Conservation (phyloP, 2,113 vertebrate species). For the Perca schrenkii region DNA sequence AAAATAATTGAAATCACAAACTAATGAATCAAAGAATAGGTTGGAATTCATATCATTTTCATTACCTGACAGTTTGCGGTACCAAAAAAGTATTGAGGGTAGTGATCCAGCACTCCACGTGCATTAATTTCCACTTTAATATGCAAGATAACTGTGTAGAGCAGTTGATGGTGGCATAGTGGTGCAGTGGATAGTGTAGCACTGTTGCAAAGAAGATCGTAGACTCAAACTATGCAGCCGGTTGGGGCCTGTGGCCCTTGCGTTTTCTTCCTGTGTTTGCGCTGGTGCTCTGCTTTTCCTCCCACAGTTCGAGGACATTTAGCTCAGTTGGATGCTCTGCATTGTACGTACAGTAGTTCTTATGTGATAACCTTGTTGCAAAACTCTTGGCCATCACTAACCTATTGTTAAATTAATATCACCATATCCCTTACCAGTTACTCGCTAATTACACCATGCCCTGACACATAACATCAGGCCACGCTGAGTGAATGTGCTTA, state of each 20-base stretch:
- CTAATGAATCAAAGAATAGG: no score
- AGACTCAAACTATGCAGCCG: not conserved
- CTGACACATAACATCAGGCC: slow-evolving; percentile 28
- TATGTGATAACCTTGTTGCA: not conserved
- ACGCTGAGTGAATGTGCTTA: slow-evolving; percentile 27
- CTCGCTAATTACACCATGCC: slow-evolving; percentile 10
- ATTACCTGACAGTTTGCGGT: not conserved
- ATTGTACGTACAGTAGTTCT: not conserved
- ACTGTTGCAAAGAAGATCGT: not conserved
- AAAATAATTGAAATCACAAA: no score
- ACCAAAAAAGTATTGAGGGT: not conserved
- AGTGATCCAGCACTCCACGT: not conserved
- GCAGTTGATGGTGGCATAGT: not conserved
- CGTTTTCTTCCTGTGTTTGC: not conserved
- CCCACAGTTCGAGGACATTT: not conserved
- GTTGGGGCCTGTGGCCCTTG: not conserved
- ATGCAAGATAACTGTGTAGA: not conserved
- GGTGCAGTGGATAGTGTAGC: not conserved
- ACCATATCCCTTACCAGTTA: not conserved
- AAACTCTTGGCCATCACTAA: not conserved
- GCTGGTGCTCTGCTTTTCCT: not conserved
- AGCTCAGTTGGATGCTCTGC: not conserved
- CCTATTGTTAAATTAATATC: slow-evolving; percentile 29
- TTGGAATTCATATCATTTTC: not conserved
- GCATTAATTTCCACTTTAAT: not conserved